A percentile compares a stretch with the other conserved stretches of the same genome.
These are phyloP conservation scores for Hypomecis punctinalis DNA, from an alignment of 2,888 invertebrate species.

Conservation along the genomic window DNA sequence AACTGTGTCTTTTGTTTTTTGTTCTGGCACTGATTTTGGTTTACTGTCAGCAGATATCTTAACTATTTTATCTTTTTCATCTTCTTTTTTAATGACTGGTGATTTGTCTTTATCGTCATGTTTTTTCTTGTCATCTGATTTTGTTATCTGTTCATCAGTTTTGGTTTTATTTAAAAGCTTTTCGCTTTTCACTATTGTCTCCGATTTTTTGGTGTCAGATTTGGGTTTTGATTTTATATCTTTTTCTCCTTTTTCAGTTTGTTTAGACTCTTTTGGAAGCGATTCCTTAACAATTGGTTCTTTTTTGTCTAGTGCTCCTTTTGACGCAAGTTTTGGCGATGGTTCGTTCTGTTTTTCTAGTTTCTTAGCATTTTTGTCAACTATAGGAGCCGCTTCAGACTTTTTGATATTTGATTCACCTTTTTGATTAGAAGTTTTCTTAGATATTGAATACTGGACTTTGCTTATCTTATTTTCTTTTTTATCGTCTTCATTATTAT, in stretches of 20 bases:
- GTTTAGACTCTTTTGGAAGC: conserved; percentile 6
- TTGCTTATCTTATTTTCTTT: conserved; percentile 30
- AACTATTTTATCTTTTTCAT: conserved; percentile 44
- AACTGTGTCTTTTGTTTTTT: conserved; percentile 20
- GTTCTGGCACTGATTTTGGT: conserved; percentile 41
- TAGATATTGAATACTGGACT: conserved; percentile 13
- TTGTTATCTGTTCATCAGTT: neutral
- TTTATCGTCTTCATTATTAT: neutral
- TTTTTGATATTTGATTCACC: conserved; percentile 26
- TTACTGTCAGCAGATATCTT: conserved; percentile 41
- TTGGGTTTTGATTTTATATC: conserved; percentile 1
- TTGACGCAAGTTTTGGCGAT: neutral
- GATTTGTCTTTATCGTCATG: conserved; percentile 20
- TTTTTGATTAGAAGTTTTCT: conserved; percentile 33
- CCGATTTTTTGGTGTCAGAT: conserved; percentile 38
- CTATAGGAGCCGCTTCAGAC: conserved; percentile 1
- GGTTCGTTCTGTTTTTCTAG: conserved; percentile 16
- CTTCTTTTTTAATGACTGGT: conserved; percentile 40
- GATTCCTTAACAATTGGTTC: conserved; percentile 11
- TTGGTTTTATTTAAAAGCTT: conserved; percentile 25
- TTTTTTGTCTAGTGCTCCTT: conserved; percentile 19
- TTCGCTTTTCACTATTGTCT: conserved; percentile 36
- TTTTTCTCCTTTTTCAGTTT: conserved; percentile 1
- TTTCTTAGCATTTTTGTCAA: conserved; percentile 24
- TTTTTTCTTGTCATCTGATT: conserved; percentile 25